phyloP scores from a whole-genome alignment of 2,888 invertebrate species.

The Melieria omissa region DNA sequence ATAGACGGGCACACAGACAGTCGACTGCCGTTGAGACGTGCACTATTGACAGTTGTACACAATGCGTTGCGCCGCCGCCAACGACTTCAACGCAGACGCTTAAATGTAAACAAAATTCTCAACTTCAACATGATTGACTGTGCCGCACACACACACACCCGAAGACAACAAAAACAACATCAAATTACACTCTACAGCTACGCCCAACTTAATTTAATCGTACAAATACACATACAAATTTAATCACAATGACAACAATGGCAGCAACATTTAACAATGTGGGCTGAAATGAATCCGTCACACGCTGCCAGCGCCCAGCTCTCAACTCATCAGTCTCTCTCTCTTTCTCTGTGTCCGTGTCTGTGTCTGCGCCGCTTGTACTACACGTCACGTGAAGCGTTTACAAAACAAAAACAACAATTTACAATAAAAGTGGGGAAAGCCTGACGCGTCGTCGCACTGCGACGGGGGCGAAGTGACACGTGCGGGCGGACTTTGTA shows the following conservation, averaged over 20 bases:
- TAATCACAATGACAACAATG: slow-evolving; percentile 21
- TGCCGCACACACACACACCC: slow-evolving; percentile 22
- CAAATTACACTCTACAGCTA: not conserved
- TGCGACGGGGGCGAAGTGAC: too few species aligned
- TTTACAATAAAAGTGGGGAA: too few species aligned
- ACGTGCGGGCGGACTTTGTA: too few species aligned
- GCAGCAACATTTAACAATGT: slow-evolving; percentile 20
- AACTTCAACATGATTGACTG: slow-evolving; percentile 45
- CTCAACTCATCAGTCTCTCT: too few species aligned
- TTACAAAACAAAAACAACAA: too few species aligned
- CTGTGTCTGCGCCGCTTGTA: too few species aligned
- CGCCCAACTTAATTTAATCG: slow-evolving; percentile 25
- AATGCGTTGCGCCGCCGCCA: not conserved
- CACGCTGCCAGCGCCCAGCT: not conserved
- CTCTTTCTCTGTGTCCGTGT: too few species aligned
- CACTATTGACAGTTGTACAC: slow-evolving; percentile 8
- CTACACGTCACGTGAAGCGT: too few species aligned
- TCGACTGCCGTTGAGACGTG: not conserved
- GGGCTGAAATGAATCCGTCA: not conserved
- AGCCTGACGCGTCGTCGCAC: too few species aligned
- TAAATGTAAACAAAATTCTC: slow-evolving; percentile 39
- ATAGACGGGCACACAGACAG: not conserved
- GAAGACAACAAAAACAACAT: not conserved
- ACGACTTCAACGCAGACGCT: not conserved
- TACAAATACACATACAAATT: slow-evolving; percentile 26